Base-by-base conservation (phyloP, 1,140 invertebrate genomes). In the Drosophila bocki region DNA sequence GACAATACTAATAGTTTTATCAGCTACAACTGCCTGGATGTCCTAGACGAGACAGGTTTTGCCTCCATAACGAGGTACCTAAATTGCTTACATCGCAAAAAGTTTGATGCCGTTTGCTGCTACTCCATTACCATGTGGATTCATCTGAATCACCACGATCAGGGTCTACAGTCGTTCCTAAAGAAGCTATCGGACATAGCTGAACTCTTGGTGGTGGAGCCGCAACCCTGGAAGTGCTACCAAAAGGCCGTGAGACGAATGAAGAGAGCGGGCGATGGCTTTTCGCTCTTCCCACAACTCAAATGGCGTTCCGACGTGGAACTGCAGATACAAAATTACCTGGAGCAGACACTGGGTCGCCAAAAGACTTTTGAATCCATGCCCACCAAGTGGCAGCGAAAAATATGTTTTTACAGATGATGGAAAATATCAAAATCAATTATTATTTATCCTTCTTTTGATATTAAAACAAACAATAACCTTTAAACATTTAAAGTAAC, bases 121-220 rank as follows among this genome's bases (percentile, higher is more conserved):
- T 97, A 97, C 92, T 97, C 96, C 17, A 94, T 97, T 13, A 97
- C 96, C 15, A 97, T 97, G 96, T 97, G 97, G 97, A 96, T 97
- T 76, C 97, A 97, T 92, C 84, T 97, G 29, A 97, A 97, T 91
- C 93, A 96, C 93, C 96, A 96, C 13, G 97, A 97, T 94, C 90
- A 93, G 6, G 96, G 96, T 2, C 90, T 97, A 15, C 82, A 93
- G 54, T 60, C 91, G 7, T 96, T 96, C 92, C 91, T 97, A 11
- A 70, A 93, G 15, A 93, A 93, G 19, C 91, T 96, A 5, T 94
- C 94, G 51, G 64, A 87, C 19, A 65, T 94, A 11, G 91, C 95
- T 2, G 93, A 94, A 42, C 93, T 95, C 41, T 85, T 97, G 9
- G 93, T 97, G 2, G 93, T 97, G 62, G 97, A 97, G 92, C 96